Conservation (phyloP, 92 coral and sea anemone species). For the Palythoa caribaeorum region DNA sequence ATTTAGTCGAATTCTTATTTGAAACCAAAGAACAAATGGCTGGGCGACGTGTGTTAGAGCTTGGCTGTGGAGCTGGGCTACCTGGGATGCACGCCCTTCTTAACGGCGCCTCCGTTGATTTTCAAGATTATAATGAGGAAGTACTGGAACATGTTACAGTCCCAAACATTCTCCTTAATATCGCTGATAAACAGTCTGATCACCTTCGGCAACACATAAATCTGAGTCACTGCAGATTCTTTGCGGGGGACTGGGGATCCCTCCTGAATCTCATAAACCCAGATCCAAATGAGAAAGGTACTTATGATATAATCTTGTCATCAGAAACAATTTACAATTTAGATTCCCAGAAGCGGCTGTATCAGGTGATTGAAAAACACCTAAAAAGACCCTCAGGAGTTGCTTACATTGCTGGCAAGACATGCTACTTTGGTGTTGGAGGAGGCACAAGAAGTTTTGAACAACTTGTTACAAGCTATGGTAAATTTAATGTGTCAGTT, state of each 20-base stretch:
- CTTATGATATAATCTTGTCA: conserved; percentile 88
- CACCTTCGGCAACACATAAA: background rate
- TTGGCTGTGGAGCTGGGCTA: conserved; percentile 95
- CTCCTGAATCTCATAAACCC: conserved; percentile 72
- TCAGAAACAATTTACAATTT: conserved; percentile 93
- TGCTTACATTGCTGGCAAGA: conserved; percentile 92
- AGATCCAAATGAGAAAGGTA: conserved; percentile 16
- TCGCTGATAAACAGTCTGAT: conserved; percentile 18
- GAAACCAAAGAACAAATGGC: conserved; percentile 62
- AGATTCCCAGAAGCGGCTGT: conserved; percentile 71
- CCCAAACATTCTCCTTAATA: conserved; percentile 83
- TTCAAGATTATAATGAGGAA: conserved; percentile 95
- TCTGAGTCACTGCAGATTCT: conserved; percentile 69
- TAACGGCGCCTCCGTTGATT: conserved; percentile 86
- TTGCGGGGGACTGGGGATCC: conserved; percentile 91
- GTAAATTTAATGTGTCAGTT: conserved; percentile 66
- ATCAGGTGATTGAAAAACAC: conserved; percentile 71
- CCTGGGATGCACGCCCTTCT: conserved; percentile 87
- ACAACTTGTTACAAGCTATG: conserved; percentile 65
- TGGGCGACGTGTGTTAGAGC: conserved; percentile 82
- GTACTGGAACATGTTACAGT: conserved; percentile 85
- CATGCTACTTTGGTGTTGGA: conserved; percentile 97
- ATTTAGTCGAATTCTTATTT: conserved; percentile 78
- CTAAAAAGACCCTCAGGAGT: conserved; percentile 75
- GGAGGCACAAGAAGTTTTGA: conserved; percentile 97